phyloP scores from a whole-genome alignment of 1,140 invertebrate genomes.

The Solenopsis fugax region DNA sequence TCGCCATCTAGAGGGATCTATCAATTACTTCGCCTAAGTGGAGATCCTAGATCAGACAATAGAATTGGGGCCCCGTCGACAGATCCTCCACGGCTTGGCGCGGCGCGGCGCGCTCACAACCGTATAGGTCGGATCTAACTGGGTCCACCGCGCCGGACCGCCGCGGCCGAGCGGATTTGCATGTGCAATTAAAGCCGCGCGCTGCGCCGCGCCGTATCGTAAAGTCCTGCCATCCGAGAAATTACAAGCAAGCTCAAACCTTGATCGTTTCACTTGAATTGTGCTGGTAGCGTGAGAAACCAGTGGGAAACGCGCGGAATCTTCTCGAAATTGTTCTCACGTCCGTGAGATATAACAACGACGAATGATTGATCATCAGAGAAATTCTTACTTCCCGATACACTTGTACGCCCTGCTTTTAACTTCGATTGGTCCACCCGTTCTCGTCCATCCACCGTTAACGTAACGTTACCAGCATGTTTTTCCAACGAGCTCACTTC shows the following conservation, averaged over 20 bases:
- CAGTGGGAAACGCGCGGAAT: not conserved
- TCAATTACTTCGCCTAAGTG: slow-evolving; percentile 81
- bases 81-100: slow-evolving; percentile 45
- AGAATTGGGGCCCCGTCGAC: slow-evolving; percentile 75
- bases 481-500: not conserved
- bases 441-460: not conserved
- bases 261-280: slow-evolving; percentile 41
- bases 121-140: not conserved
- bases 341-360: not conserved
- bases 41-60: slow-evolving; percentile 81
- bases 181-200: slow-evolving; percentile 71
- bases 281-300: slow-evolving; percentile 42
- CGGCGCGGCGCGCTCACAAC: not conserved
- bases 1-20: slow-evolving; percentile 76
- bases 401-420: not conserved
- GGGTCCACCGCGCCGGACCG: too few relatives aligned
- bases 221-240: slow-evolving; percentile 18
- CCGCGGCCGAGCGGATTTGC: slow-evolving; percentile 66
- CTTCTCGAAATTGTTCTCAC: slow-evolving; percentile 6
- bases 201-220: not conserved
- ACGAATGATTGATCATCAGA: slow-evolving; percentile 8
- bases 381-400: not conserved
- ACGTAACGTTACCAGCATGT: not conserved
- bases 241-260: slow-evolving; percentile 44
- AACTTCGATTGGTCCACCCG: not conserved